Evolutionary conservation across 2,113 vertebrate species (phyloP).

Genomic region (Antennarius striatus): DNA sequence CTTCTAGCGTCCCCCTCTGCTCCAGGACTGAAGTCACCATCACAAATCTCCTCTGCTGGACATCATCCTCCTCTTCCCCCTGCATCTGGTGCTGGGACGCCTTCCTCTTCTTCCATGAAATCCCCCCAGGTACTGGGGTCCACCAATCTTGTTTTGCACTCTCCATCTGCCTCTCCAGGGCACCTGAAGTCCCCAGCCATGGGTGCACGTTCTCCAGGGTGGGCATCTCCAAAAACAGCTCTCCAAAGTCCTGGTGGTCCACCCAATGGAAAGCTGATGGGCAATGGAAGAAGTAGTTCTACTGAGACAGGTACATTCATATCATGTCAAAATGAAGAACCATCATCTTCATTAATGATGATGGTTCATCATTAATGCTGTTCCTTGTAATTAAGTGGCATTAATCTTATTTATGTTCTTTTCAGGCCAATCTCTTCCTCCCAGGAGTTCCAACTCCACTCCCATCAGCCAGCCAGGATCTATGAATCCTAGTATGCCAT

Average conservation of each 20-base stretch:
- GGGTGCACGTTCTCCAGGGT: slow-evolving; percentile 90
- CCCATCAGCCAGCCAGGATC: slow-evolving; percentile 84
- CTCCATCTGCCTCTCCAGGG: slow-evolving; percentile 90
- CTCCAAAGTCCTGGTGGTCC: slow-evolving; percentile 89
- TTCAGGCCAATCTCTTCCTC: slow-evolving; percentile 78
- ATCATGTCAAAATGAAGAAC: not conserved
- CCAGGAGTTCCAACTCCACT: slow-evolving; percentile 86
- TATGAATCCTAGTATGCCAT: slow-evolving; percentile 88
- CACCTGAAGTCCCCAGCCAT: slow-evolving; percentile 91
- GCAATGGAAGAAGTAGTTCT: slow-evolving; percentile 75
- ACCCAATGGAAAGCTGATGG: slow-evolving; percentile 73
- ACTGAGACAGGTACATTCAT: slow-evolving; percentile 73
- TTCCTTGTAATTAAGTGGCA: slow-evolving; percentile 8
- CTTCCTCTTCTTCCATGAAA: slow-evolving; percentile 82
- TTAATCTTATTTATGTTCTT: slow-evolving; percentile 11
- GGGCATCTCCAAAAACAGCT: slow-evolving; percentile 90
- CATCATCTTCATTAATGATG: not conserved
- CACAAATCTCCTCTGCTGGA: slow-evolving; percentile 85
- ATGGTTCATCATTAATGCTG: not conserved
- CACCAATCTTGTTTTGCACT: slow-evolving; percentile 86
- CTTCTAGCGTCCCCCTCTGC: slow-evolving; percentile 89
- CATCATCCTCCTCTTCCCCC: slow-evolving; percentile 80
- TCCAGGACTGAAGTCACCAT: slow-evolving; percentile 90
- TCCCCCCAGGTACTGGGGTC: slow-evolving; percentile 91
- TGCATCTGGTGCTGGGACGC: slow-evolving; percentile 80